These are phyloP conservation scores for Thaleichthys pacificus DNA, from an alignment of 2,797 vertebrate species.

Conservation along the genomic window DNA sequence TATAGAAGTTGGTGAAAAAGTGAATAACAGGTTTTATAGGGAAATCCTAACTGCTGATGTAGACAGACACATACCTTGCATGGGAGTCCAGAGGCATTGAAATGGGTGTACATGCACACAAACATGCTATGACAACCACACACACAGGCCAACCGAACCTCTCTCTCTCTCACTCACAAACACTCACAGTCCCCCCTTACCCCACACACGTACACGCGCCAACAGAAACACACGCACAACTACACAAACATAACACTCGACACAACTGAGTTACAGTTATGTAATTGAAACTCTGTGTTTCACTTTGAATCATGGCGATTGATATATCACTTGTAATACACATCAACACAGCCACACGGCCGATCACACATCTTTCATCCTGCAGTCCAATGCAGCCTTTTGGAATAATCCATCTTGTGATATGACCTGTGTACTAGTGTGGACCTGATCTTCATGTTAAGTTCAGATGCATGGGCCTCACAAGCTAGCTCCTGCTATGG, in stretches of 20 bases:
- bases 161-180: neutral
- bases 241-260: neutral
- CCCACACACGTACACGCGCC: neutral
- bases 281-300: neutral
- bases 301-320: neutral
- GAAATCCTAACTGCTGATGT: too few species aligned
- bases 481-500: neutral
- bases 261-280: constrained; percentile 13
- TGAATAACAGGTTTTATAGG: neutral
- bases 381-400: neutral
- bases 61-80: too few species aligned
- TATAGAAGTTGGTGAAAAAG: neutral
- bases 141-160: neutral
- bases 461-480: neutral
- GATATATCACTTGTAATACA: neutral
- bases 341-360: neutral
- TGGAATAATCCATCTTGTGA: constrained; percentile 9
- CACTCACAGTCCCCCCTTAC: constrained; percentile 2
- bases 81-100: too few species aligned
- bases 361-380: neutral
- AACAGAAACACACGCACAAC: constrained; percentile 11
- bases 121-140: neutral
- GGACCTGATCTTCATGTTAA: constrained; percentile 3
- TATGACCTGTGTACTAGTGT: constrained; percentile 4
- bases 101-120: neutral